phyloP scores from a whole-genome alignment of 2,888 invertebrate genomes.

The Strigamia transsilvanica region DNA sequence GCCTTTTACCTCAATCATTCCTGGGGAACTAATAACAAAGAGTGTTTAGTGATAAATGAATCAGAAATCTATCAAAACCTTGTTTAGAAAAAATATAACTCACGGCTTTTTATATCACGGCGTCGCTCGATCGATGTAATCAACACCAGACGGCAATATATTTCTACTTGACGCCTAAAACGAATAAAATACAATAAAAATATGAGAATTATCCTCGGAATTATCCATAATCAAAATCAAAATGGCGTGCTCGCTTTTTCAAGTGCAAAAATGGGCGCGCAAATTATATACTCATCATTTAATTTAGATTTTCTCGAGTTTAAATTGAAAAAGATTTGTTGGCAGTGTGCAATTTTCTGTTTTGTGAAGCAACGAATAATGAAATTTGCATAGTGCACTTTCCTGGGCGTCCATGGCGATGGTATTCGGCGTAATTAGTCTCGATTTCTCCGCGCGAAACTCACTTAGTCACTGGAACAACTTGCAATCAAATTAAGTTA shows the following conservation, averaged over 20 bases:
- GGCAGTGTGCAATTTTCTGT: background rate
- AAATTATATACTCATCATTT: too few species aligned
- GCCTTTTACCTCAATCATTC: background rate
- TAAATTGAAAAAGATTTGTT: background rate
- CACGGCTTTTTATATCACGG: too few species aligned
- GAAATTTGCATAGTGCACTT: background rate
- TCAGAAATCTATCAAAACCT: background rate
- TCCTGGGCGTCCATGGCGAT: background rate
- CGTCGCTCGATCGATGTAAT: too few species aligned
- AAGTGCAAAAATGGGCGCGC: too few species aligned
- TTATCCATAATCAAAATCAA: too few species aligned
- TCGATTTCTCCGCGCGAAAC: background rate
- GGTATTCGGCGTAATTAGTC: background rate
- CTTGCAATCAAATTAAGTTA: slow-evolving; percentile 15
- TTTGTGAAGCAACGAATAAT: slow-evolving; percentile 7
- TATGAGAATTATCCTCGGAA: too few species aligned
- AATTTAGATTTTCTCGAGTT: background rate
- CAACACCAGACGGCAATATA: too few species aligned
- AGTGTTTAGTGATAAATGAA: slow-evolving; percentile 9
- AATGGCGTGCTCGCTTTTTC: too few species aligned
- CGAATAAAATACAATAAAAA: too few species aligned
- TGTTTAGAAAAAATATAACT: background rate
- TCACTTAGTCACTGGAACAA: background rate
- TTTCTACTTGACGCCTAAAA: too few species aligned
- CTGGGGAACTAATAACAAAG: background rate